A percentile compares a stretch with the other conserved stretches of the same genome.
Conservation (phyloP, 1,140 invertebrate species). For the Xylocopa sonorina region DNA sequence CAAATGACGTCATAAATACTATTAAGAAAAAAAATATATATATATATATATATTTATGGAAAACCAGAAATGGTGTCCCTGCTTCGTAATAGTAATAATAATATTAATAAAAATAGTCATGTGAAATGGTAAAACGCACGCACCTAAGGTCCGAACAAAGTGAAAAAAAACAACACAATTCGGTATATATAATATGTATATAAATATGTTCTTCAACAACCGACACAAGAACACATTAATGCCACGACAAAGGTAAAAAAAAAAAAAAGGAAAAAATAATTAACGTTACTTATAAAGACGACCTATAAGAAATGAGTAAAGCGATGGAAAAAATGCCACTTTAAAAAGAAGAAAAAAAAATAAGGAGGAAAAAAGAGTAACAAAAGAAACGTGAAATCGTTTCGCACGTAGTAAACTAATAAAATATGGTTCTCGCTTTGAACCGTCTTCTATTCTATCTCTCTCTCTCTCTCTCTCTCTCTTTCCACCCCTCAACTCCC, state of each 20-base stretch:
- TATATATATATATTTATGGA: no score
- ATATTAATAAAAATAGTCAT: not conserved
- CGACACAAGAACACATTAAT: conserved; percentile 30
- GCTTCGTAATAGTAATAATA: not conserved
- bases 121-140: conserved; percentile 17
- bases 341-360: conserved; percentile 26
- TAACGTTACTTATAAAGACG: conserved; percentile 13
- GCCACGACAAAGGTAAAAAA: conserved; percentile 22
- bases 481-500: not conserved
- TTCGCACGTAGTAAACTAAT: not conserved
- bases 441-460: not conserved
- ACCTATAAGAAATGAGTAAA: conserved; percentile 41
- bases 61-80: conserved; percentile 1
- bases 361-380: conserved; percentile 23
- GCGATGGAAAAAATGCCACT: conserved; percentile 11
- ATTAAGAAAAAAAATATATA: conserved; percentile 19
- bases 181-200: not conserved
- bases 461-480: no score
- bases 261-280: no score
- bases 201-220: not conserved
- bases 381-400: not conserved
- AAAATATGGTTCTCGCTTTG: conserved; percentile 5
- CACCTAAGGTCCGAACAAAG: not conserved
- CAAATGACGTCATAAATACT: conserved; percentile 14
- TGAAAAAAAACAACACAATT: not conserved